A percentile compares a stretch with the other conserved stretches of the same genome.
phyloP scores from a whole-genome alignment of 2,797 vertebrate genomes.

The Emys orbicularis region DNA sequence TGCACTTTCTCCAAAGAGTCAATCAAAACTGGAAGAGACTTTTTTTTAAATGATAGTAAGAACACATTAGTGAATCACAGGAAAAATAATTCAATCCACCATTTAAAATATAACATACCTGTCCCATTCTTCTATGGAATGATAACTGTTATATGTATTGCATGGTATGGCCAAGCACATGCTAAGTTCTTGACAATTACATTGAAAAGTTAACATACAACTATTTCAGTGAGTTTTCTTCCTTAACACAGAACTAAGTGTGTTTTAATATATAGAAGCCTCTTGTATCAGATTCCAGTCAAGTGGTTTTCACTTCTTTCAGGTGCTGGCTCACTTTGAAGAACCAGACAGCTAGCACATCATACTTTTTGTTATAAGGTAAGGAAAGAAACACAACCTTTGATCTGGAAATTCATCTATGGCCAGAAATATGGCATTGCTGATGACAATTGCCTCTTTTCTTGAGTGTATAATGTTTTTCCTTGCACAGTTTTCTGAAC shows the following conservation, averaged over 20 bases:
- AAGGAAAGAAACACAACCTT: conserved; percentile 65
- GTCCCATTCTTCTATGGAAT: background rate
- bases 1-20: background rate
- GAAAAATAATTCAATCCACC: background rate
- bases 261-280: background rate
- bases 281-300: background rate
- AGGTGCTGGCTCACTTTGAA: conserved; percentile 37
- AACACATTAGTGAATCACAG: background rate
- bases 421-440: conserved; percentile 51
- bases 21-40: background rate
- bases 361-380: conserved; percentile 43
- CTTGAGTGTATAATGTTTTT: conserved; percentile 58
- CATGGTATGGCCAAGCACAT: background rate
- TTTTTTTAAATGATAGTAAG: background rate
- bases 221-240: background rate
- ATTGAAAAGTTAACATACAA: background rate
- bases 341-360: conserved; percentile 61
- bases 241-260: background rate
- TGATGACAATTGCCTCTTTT: conserved; percentile 67
- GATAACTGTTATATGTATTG: background rate
- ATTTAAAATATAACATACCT: background rate
- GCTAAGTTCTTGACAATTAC: background rate
- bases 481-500: conserved; percentile 68
- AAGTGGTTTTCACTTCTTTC: background rate
- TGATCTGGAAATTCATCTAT: conserved; percentile 71